Evolutionary conservation across 2,888 invertebrate genomes (phyloP), one percentile per base, ranked within the genome.

Genomic region (Epiblema foenella): DNA sequence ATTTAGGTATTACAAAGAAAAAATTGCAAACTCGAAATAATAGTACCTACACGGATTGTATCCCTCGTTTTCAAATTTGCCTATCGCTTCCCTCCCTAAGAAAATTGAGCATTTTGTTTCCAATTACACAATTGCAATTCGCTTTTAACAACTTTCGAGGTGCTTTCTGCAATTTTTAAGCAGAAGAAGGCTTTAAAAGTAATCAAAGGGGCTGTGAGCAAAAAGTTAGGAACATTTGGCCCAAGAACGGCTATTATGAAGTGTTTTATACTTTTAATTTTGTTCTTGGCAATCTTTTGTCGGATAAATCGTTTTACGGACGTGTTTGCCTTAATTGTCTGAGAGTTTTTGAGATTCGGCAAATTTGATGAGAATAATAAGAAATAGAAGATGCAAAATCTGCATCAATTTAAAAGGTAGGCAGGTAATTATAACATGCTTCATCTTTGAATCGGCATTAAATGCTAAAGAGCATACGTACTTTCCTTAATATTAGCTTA

Each of bases 241-340:
- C 75, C 80, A 77, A 75, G 77, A 78, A 79, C 79, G 78, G 85
- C 85, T 82, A 88, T 90, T 88, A 84, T 85, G 79, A 86, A 86
- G 84, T 86, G 83, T 85, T 88, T 90, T 88, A 88, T 85, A 85
- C 82, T 83, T 88, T 85, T 88, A 87, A 90, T 88, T 89, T 85
- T 79, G 84, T 82, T 83, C 82, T 81, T 81, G 76, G 77, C 81
- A 85, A 85, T 85, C 82, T 84, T 85, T 82, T 79, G 69, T 68
- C 56, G 64, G 76, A 66, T 74, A 77, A 77, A 76, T 75, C 74
- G 37, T 73, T 79, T 74, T 63, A 68, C 73, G 73, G 73, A 73
- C 77, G 76, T 78, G 76, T 80, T 79, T 77, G 72, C 56, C 68
- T 68, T 57, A 63, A 71, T 66, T 65, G 57, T 67, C 37, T 17